These are phyloP conservation scores for Chiloscyllium plagiosum DNA, from an alignment of 2,113 vertebrate genomes.

Conservation along the genomic window DNA sequence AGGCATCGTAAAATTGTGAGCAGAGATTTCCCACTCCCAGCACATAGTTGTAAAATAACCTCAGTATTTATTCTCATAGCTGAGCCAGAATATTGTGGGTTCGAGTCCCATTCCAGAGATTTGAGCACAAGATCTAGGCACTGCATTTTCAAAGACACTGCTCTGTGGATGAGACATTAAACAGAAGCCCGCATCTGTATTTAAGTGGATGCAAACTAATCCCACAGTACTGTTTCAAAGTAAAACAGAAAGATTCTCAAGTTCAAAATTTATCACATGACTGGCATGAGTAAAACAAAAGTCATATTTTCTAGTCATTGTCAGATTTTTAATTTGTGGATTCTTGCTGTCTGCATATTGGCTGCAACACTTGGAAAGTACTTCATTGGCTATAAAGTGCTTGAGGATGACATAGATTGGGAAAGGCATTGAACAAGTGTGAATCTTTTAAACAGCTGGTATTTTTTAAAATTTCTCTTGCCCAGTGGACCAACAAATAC, in stretches of 20 bases:
- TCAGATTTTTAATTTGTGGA: background rate
- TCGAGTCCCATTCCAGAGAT: background rate
- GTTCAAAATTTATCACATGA: background rate
- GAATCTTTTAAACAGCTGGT: no score
- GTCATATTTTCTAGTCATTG: background rate
- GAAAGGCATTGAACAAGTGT: no score
- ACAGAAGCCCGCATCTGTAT: background rate
- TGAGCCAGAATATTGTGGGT: background rate
- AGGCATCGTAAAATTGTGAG: background rate
- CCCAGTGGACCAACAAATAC: no score
- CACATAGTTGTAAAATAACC: background rate
- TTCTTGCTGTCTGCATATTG: background rate
- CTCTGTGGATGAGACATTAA: background rate
- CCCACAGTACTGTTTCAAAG: background rate
- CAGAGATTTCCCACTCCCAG: background rate
- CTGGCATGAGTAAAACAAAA: background rate
- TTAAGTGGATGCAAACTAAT: no score
- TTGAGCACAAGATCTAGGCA: background rate
- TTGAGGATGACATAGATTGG: no score
- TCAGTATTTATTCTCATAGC: background rate
- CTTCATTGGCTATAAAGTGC: no score
- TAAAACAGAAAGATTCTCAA: background rate
- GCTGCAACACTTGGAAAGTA: background rate
- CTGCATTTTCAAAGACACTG: background rate
- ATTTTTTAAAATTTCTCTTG: no score